Evolutionary conservation across 2,113 vertebrate genomes (phyloP), one percentile per base, ranked within the genome.

Genomic region (Tenebrosternarchus preto): DNA sequence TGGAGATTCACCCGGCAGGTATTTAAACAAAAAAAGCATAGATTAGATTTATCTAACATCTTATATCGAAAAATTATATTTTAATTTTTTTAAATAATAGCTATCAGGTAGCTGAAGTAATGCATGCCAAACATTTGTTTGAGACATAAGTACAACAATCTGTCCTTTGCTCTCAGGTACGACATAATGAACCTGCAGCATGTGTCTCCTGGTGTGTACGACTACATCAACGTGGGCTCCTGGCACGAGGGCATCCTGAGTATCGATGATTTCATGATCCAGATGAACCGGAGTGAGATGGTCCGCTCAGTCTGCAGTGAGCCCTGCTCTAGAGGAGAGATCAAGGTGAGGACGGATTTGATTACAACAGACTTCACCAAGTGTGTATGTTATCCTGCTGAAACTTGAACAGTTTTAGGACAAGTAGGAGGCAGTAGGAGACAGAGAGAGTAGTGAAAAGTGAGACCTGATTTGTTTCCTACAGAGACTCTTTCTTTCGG

Each of bases 181-280:
- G 98, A 99, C 80, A 99, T 99, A 56, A 99, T 98, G 98, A 98
- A 99, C 85, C 92, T 99, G 76, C 97, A 98, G 85, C 93, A 92
- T 24, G 94, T 95, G 43, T 92, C 95, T 33, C 87, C 93, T 19
- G 94, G 95, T 0, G 93, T 84, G 50, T 98, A 96, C 0, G 97
- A 98, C 86, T 99, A 99, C 0, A 95, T 99, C 17, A 95, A 95
- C 9, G 94, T 98, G 2, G 98, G 98, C 50, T 98, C 95, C 24
- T 99, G 98, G 98, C 96, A 98, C 0, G 95, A 98, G 83, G 96
- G 97, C 0, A 82, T 95, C 0, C 91, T 99, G 27, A 96, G 94
- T 74, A 96, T 99, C 0, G 95, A 99, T 0, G 97, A 99, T 50
- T 92, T 95, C 80, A 92, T 93, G 88, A 93, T 98, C 68, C 95